Base-by-base conservation (phyloP, 37 sponge, comb jelly and placozoan genomes). In the Agelas oroides region DNA sequence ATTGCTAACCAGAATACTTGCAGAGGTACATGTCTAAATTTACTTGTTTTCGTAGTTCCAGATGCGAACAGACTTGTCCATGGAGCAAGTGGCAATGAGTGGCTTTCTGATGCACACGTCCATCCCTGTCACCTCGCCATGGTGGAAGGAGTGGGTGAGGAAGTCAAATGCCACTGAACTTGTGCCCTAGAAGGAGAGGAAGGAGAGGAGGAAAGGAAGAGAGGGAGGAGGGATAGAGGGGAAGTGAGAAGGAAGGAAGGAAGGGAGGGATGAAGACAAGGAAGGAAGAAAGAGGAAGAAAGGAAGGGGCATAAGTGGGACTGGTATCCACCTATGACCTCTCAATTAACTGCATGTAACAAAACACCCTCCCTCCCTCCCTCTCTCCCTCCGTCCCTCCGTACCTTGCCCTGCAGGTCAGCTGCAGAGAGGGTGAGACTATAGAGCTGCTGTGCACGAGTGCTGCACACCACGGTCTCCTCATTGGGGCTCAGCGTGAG, bases 41-140 rank as follows among this genome's bases (percentile, higher is more conserved):
- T 75, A 94, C 97, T 92, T 87, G 76, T 76, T 94, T 75, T 98
- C 99, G 61, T 92, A 98, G 88, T 98, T 96, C 99, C 99, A 98
- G 16, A 98, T 68, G 17, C 97, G 57, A 27, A 98, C 87, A 18
- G 96, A 85, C 76, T 94, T 89, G 87, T 98, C 99, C 36, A 90
- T 37, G 59, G 99, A 98, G 89, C 99, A 98, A 38, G 99, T 98
- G 33, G 95, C 97, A 56, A 98, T 82, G 62, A 98, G 58, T 13
- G 99, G 95, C 74, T 98, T 98, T 66, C 99, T 70, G 38, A 92
- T 63, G 67, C 97, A 98, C 54, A 96, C 93, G 71, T 94, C 97
- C 85, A 98, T 83, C 3, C 99, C 99, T 41, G 97, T 92, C 13
- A 96, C 86, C 27, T 86, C 80, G 20, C 85, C 85, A 53, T 81